Evolutionary conservation across 2,113 vertebrate species (phyloP), one percentile per base, ranked within the genome.

Genomic region (Tragulus kanchil): DNA sequence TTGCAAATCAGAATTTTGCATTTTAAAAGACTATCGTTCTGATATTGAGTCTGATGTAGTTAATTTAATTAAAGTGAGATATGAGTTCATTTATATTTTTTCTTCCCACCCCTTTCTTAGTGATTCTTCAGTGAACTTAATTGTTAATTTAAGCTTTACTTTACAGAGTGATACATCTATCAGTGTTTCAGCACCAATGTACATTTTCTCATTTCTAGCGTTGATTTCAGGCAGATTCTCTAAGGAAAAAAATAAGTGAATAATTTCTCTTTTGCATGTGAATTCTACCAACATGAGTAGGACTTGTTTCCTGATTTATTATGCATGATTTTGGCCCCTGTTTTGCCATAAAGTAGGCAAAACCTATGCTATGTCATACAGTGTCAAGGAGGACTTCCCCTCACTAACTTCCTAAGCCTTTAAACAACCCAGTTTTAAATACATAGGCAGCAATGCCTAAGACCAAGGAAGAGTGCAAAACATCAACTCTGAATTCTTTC

Each of bases 11-110:
- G 78, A 69, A 85, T 87, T 92, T 94, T 71, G 61, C 64, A 71
- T 89, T 96, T 82, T 83, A 75, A 56, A 79, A 92, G 73, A 77
- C 90, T 81, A 85, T 42, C 56, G 4, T 56, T 93, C 56, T 93
- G 59, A 58, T 71, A 3, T 71, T 73, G 16, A 65, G 3, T 28
- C 36, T 36, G 26, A 85, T 69, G 3, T 15, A 56, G 36, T 59
- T 89, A 89, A 92, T 48, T 94, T 82, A 95, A 97, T 91, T 86
- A 95, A 96, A 92, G 15, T 64, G 19, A 87, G 25, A 62, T 78
- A 25, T 65, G 19, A 84, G 95, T 93, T 93, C 26, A 97, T 95
- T 42, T 91, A 81, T 69, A 8, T 8, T 85, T 62, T 69, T 61
- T 36, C 36, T 42, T 84, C 65, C 91, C 21, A 69, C 12, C 19